Evolutionary conservation across 2,113 vertebrate species (phyloP), one percentile per base, ranked within the genome.

Genomic region (Balaeniceps rex): DNA sequence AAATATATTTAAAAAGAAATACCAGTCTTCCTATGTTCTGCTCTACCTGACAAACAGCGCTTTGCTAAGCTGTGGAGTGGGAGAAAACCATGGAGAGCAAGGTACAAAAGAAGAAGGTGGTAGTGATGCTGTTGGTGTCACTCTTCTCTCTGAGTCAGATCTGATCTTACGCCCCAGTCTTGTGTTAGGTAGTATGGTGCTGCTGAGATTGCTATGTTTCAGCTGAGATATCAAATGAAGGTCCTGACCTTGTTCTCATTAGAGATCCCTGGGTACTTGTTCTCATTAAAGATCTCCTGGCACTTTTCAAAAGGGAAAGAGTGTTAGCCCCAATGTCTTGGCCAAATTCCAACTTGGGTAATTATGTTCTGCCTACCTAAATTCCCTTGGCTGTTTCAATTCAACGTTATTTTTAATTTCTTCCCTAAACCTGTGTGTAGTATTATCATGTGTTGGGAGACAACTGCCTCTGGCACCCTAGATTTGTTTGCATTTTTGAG

Each of bases 241-340:
- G 96, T 94, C 93, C 69, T 7, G 95, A 96, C 96, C 93, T 89
- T 95, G 90, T 91, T 97, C 94, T 97, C 96, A 96, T 97, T 97
- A 97, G 93, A 88, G 81, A 96, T 97, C 96, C 95, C 97, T 96
- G 84, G 94, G 80, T 94, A 94, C 95, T 95, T 97, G 94, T 97
- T 97, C 96, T 97, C 93, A 96, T 97, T 97, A 97, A 95, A 96
- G 94, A 96, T 96, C 96, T 97, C 95, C 75, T 96, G 96, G 93
- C 97, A 97, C 88, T 96, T 97, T 96, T 94, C 86, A 93, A 94
- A 96, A 97, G 68, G 83, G 78, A 94, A 93, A 92, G 72, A 96
- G 78, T 88, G 92, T 94, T 93, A 96, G 93, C 96, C 88, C 91
- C 85, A 94, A 94, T 94, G 80, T 94, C 79, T 97, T 97, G 96